Percentiles rank a stretch among this genome's conserved stretches.
phyloP scores from a whole-genome alignment of 2,888 invertebrate species.

The Macropis europaea region DNA sequence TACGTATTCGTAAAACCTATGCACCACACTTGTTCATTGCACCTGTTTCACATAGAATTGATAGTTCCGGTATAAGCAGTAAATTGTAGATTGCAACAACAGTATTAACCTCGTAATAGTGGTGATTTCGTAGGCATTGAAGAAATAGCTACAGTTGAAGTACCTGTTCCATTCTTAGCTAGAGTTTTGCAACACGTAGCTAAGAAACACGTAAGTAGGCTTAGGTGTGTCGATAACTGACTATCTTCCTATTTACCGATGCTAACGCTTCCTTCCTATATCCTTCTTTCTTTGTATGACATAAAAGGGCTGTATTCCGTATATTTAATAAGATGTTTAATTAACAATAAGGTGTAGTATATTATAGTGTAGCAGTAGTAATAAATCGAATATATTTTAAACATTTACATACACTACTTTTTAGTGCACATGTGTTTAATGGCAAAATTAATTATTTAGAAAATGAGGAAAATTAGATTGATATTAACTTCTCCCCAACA shows the following conservation, averaged over 20 bases:
- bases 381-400: too few relatives aligned
- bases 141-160: slow-evolving; percentile 32
- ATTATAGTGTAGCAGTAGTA: too few relatives aligned
- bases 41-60: background rate
- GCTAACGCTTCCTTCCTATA: slow-evolving; percentile 5
- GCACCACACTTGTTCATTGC: background rate
- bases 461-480: too few relatives aligned
- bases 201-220: slow-evolving; percentile 47
- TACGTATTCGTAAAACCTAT: slow-evolving; percentile 9
- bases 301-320: background rate
- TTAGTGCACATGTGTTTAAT: too few relatives aligned
- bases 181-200: slow-evolving; percentile 43
- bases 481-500: background rate
- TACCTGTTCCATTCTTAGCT: slow-evolving; percentile 31
- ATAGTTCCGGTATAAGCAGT: slow-evolving; percentile 1
- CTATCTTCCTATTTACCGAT: slow-evolving; percentile 2
- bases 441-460: too few relatives aligned
- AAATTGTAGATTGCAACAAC: slow-evolving; percentile 2
- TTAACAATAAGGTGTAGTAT: background rate
- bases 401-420: too few relatives aligned
- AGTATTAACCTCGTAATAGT: background rate
- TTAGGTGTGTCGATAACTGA: slow-evolving; percentile 18
- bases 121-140: slow-evolving; percentile 21
- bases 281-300: background rate
- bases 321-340: background rate